Percentiles rank a stretch among this genome's conserved stretches.
Conservation (phyloP, 2,113 vertebrate species). For the Lamprologus speciosus region DNA sequence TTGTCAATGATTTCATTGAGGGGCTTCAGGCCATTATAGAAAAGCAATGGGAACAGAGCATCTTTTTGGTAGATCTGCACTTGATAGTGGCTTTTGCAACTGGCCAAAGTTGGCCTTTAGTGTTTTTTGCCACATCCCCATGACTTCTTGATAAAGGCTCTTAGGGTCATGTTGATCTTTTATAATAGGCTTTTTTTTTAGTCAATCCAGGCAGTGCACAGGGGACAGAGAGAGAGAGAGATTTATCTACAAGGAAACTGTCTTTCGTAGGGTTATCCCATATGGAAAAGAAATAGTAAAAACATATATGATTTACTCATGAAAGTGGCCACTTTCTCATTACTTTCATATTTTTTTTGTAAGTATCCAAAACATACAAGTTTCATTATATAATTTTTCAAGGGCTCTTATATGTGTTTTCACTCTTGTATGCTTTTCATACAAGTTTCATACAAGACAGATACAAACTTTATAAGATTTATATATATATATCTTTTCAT, state of each 20-base stretch:
- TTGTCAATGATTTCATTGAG: not conserved
- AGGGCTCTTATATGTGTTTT: too few relatives aligned
- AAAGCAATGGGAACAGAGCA: not conserved
- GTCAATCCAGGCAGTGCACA: not conserved
- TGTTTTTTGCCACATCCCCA: not conserved
- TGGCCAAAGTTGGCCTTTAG: not conserved
- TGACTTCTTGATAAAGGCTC: not conserved
- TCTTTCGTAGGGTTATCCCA: not conserved
- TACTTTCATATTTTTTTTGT: fast-evolving
- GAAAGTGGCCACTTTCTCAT: too few relatives aligned
- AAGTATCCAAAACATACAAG: too few relatives aligned
- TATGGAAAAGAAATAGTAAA: too few relatives aligned
- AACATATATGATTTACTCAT: too few relatives aligned
- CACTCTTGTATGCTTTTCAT: too few relatives aligned
- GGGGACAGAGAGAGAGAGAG: not conserved
- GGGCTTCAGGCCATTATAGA: not conserved
- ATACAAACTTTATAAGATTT: too few relatives aligned
- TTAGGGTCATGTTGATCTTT: not conserved
- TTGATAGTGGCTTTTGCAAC: not conserved
- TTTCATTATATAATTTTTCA: too few relatives aligned
- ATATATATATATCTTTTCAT: too few relatives aligned
- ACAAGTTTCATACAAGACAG: too few relatives aligned
- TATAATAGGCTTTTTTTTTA: not conserved
- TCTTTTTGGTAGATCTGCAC: not conserved
- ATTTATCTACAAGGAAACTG: not conserved